These are phyloP conservation scores for Ispidina picta DNA, from an alignment of 2,797 vertebrate species.

Conservation along the genomic window DNA sequence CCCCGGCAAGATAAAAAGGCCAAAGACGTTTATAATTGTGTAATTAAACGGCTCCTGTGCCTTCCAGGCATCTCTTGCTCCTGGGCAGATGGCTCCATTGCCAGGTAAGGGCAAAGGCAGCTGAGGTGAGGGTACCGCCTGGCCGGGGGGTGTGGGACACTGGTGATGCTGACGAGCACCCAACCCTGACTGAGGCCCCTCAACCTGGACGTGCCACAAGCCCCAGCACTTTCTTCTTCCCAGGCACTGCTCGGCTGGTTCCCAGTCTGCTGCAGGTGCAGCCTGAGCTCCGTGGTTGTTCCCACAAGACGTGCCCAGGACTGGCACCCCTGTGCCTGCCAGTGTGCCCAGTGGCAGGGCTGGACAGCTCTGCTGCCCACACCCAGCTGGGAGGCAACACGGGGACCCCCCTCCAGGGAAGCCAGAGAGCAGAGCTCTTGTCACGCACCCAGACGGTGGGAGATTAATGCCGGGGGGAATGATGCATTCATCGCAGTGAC, in stretches of 20 bases:
- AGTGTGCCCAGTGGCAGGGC: background rate
- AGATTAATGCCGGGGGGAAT: background rate
- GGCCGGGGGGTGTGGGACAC: too few species aligned
- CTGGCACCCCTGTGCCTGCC: accelerated
- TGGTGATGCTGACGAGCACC: background rate
- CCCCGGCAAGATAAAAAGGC: constrained; percentile 38
- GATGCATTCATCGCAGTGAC: background rate
- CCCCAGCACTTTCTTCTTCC: background rate
- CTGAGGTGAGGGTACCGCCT: background rate
- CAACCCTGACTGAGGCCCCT: background rate
- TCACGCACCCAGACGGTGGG: accelerated
- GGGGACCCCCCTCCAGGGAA: background rate
- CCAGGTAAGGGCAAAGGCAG: background rate
- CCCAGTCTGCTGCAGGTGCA: accelerated
- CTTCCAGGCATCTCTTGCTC: constrained; percentile 2
- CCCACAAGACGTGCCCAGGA: background rate
- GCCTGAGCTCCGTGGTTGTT: background rate
- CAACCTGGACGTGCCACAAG: background rate
- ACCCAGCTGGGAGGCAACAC: background rate
- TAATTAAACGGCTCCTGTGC: constrained; percentile 37
- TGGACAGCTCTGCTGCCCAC: background rate
- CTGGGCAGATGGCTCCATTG: background rate
- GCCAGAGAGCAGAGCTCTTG: background rate
- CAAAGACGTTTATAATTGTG: constrained; percentile 50
- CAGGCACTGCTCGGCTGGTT: background rate